These are phyloP conservation scores for Lordiphosa stackelbergi DNA, from an alignment of 1,140 invertebrate species.

Conservation along the genomic window DNA sequence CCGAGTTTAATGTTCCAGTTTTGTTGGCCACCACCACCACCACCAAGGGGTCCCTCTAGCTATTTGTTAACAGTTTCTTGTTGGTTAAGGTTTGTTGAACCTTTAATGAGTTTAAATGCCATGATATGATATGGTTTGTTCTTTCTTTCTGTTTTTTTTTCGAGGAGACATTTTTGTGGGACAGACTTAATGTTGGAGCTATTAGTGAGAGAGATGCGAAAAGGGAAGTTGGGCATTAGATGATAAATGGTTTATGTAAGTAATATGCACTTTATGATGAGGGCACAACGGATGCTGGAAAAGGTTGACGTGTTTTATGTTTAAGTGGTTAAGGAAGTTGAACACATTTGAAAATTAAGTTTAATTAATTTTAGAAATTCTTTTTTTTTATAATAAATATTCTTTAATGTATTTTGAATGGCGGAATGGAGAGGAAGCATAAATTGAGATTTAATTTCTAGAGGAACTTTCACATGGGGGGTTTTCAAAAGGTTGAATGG, in stretches of 20 bases:
- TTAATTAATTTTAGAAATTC: too few relatives aligned
- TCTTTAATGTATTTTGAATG: too few relatives aligned
- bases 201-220: background rate
- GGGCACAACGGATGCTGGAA: constrained; percentile 1
- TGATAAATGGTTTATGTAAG: constrained; percentile 5
- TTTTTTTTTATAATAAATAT: too few relatives aligned
- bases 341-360: too few relatives aligned
- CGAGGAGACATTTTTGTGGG: constrained; percentile 9
- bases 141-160: constrained; percentile 7
- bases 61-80: constrained; percentile 39
- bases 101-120: constrained; percentile 49
- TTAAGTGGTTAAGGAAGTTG: too few relatives aligned
- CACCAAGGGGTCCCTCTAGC: background rate
- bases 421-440: too few relatives aligned
- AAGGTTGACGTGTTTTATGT: too few relatives aligned
- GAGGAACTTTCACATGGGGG: too few relatives aligned
- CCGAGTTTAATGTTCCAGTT: constrained; percentile 58
- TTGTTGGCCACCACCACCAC: background rate
- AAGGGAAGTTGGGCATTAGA: constrained; percentile 11
- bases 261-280: constrained; percentile 5
- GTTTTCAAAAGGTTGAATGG: too few relatives aligned
- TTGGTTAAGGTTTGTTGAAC: constrained; percentile 42
- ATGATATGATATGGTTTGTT: constrained; percentile 28
- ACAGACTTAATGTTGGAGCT: constrained; percentile 12
- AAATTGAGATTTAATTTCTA: too few relatives aligned